Conservation (phyloP, 2,888 invertebrate species). For the Chalcosyrphus nemorum region DNA sequence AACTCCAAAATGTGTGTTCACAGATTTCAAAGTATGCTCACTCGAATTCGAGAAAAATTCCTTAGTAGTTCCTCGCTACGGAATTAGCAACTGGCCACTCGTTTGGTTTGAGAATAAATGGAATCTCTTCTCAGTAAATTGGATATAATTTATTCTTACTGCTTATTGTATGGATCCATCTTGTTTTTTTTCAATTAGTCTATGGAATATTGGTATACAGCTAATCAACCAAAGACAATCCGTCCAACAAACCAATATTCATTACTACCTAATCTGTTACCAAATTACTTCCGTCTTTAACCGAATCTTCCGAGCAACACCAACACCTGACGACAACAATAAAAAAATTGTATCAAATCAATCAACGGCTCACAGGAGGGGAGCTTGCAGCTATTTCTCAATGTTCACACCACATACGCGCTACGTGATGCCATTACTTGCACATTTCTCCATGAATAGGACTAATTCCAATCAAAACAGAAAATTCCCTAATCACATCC, state of each 20-base stretch:
- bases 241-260: neutral
- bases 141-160: too few species aligned
- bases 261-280: neutral
- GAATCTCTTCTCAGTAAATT: too few species aligned
- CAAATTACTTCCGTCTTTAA: conserved; percentile 16
- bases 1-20: too few species aligned
- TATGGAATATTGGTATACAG: too few species aligned
- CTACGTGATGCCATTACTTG: conserved; percentile 70
- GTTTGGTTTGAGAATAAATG: too few species aligned
- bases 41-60: too few species aligned
- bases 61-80: too few species aligned
- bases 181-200: too few species aligned
- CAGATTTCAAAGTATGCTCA: too few species aligned
- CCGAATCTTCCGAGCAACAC: neutral
- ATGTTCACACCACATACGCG: neutral
- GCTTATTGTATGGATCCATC: too few species aligned
- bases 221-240: too few species aligned
- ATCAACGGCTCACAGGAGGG: conserved; percentile 19
- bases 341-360: conserved; percentile 29
- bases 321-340: neutral
- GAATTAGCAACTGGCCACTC: too few species aligned
- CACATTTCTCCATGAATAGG: conserved; percentile 62
- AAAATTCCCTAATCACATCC: conserved; percentile 69
- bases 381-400: conserved; percentile 10
- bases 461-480: conserved; percentile 65